Evolutionary conservation across 2,797 vertebrate species (phyloP).

Genomic region (Cirrhinus mrigala): DNA sequence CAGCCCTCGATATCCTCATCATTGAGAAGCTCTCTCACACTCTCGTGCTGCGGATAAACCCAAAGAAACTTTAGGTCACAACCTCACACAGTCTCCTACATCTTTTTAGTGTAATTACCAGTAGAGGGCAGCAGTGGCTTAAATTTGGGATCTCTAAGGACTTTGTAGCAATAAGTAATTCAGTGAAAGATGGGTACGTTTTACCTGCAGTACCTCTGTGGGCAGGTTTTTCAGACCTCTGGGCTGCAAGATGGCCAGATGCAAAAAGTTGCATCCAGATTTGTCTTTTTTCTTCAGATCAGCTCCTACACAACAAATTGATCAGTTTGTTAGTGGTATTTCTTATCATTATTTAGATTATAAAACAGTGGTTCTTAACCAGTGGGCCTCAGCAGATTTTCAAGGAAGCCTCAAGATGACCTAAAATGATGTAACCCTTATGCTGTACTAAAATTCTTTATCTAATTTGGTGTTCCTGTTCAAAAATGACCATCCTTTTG

Average conservation of each 20-base stretch:
- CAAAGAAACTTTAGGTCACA: neutral
- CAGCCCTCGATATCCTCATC: slow-evolving; percentile 86
- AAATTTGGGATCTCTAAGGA: neutral
- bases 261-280: slow-evolving; percentile 85
- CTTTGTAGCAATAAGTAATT: neutral
- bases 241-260: slow-evolving; percentile 85
- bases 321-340: neutral
- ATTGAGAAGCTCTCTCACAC: slow-evolving; percentile 79
- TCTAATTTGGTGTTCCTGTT: neutral
- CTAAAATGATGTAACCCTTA: neutral
- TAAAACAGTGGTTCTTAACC: neutral
- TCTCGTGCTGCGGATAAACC: slow-evolving; percentile 53
- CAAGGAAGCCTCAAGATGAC: neutral
- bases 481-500: neutral
- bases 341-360: neutral
- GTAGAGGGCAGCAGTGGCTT: slow-evolving; percentile 33
- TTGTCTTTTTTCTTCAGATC: slow-evolving; percentile 82
- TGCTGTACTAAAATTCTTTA: too few species aligned
- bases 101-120: neutral
- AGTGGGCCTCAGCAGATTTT: neutral
- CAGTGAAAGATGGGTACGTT: neutral
- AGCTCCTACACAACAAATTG: slow-evolving; percentile 75
- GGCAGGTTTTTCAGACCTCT: slow-evolving; percentile 83
- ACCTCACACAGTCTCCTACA: neutral
- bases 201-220: slow-evolving; percentile 82